Conservation (phyloP, 1,140 invertebrate species). For the Zaprionus ghesquierei region DNA sequence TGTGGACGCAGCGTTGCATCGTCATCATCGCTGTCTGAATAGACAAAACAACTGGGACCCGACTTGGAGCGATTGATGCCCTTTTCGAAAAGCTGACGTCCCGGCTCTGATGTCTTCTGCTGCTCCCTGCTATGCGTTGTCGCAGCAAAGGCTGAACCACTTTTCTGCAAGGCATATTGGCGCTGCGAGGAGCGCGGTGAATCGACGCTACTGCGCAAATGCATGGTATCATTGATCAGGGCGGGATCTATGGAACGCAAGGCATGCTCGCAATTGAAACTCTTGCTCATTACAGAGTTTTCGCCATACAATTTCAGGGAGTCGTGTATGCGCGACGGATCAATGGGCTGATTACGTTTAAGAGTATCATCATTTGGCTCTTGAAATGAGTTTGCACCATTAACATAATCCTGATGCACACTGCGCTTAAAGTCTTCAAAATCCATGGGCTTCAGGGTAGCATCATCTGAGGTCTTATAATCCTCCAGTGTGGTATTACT, state of each 20-base stretch:
- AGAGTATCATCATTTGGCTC: constrained; percentile 81
- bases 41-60: constrained; percentile 87
- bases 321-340: constrained; percentile 83
- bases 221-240: constrained; percentile 77
- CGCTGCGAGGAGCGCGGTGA: constrained; percentile 65
- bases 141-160: constrained; percentile 75
- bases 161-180: constrained; percentile 82
- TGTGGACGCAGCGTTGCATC: constrained; percentile 58
- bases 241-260: constrained; percentile 76
- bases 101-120: constrained; percentile 56
- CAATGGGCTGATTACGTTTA: constrained; percentile 83
- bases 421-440: constrained; percentile 82
- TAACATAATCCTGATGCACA: constrained; percentile 78
- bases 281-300: constrained; percentile 81
- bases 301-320: constrained; percentile 82
- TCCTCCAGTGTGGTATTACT: constrained; percentile 70
- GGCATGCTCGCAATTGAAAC: constrained; percentile 80
- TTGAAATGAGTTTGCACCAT: constrained; percentile 77
- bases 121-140: constrained; percentile 44
- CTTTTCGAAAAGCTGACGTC: constrained; percentile 79
- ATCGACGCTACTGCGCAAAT: constrained; percentile 56
- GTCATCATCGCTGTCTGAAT: constrained; percentile 76
- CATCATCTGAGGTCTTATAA: constrained; percentile 69
- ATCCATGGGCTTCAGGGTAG: constrained; percentile 79
- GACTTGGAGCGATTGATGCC: constrained; percentile 87